Evolutionary conservation across 2,888 invertebrate genomes (phyloP), one percentile per base, ranked within the genome.

Genomic region (Polylopha cassiicola): DNA sequence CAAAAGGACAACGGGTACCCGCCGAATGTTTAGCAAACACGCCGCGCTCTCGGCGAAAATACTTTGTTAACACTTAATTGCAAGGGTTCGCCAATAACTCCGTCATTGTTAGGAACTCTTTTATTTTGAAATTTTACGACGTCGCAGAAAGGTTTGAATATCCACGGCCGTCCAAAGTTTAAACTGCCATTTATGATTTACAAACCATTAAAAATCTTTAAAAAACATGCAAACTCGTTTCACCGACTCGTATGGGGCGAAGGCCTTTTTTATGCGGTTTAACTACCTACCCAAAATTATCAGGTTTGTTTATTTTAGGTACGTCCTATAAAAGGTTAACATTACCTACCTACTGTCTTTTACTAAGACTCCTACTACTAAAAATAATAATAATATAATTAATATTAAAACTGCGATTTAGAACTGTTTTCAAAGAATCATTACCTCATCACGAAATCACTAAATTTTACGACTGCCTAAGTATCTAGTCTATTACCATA

Each of bases 81-180:
- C 72, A 77, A 75, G 77, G 75, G 80, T 77, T 81, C 61, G 71
- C 65, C 66, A 73, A 75, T 69, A 69, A 72, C 64, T 55, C 46
- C 30, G 46, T 53, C 61, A 61, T 78, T 77, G 75, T 76, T 55
- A 48, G 65, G 64, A 63, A 66, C 61, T 68, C 68, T 68, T 73
- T 66, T 65, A 26, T 58, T 50, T 50, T 44, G 48, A 37, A 38
- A 43, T 49, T 75, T 76, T 73, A 78, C 61, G 62, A 66, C 60
- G 50, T 54, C 56, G 57, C 52, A 61, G 59, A 65, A 64, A 63
- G 59, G 57, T 65, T 68, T 62, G 39, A 51, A 49, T 45, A 51
- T 51, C 50, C 46, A 43, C 45, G n/a, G n/a, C 39, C 26, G 32
- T 47, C 47, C 47, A 39, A 48, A 29, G 8, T 45, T 49, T 43